Base-by-base conservation (phyloP, 1,140 invertebrate genomes). In the Planococcus citri region DNA sequence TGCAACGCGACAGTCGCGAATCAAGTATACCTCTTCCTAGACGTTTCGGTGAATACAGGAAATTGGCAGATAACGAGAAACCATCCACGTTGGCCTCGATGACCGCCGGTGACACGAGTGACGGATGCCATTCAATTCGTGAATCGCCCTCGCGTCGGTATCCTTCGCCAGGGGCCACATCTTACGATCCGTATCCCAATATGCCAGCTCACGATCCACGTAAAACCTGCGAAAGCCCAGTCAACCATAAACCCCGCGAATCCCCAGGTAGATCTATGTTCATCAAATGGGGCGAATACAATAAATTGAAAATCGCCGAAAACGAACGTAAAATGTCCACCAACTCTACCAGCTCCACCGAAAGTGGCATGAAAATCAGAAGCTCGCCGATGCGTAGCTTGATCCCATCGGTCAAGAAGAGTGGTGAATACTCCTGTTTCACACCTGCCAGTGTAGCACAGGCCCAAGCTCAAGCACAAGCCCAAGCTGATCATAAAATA, bases 401-500 rank as follows among this genome's bases (percentile, higher is more conserved):
- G 3, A 69, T 75, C 33, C 75, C 75, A 33, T 72, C 75, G n/a
- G 73, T 74, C 1, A 70, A 70, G 27, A 75, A 75, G 58, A 51
- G 73, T 17, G 60, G 60, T 10, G 75, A 75, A 60, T 75, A 73
- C 25, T 70, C 73, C 0, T 72, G 72, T 41, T 74, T 74, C 69
- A 71, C 73, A 4, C 60, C 60, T 10, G 60, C 60, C 60, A 64
- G 24, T 21, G 22, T 64, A 8, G 8, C 57, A 8, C 17, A 20
- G 17, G 20, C 60, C 20, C 6, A n/a, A 4, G 51, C 51, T n/a
- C n/a, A n/a, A 8, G 8, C 57, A 8, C 17, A 20, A 8, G 20
- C 60, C 20, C 6, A n/a, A 4, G 51, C 21, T 58, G 60, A 68
- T n/a, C 57, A 68, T 17, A 68, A 71, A 33, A 68, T 58, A 12